Conservation (phyloP, 2,797 vertebrate species). For the Urophycis tenuis region DNA sequence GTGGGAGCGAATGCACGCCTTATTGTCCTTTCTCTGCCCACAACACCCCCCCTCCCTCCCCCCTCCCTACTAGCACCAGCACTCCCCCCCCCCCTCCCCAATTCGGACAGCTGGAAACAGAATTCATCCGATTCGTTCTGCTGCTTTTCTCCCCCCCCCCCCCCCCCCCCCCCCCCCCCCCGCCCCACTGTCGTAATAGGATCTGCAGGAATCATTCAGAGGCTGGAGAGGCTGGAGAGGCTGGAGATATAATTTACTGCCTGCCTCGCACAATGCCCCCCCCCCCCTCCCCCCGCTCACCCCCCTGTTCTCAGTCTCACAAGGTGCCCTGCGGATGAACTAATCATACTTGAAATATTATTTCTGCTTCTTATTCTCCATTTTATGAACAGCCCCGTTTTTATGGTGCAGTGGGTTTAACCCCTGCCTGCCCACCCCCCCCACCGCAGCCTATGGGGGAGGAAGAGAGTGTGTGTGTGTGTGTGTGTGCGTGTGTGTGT, state of each 20-base stretch:
- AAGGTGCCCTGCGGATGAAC: slow-evolving; percentile 84
- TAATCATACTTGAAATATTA: slow-evolving; percentile 87
- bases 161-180: slow-evolving; percentile 49
- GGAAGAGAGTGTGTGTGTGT: too few relatives aligned
- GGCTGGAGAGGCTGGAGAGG: too few relatives aligned
- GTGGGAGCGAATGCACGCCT: slow-evolving; percentile 61
- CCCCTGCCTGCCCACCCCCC: slow-evolving; percentile 66
- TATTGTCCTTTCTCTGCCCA: slow-evolving; percentile 56
- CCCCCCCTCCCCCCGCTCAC: slow-evolving; percentile 46
- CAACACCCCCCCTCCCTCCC: slow-evolving; percentile 22
- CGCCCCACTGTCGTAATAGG: slow-evolving; percentile 75
- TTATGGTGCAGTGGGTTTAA: slow-evolving; percentile 79
- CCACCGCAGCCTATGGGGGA: slow-evolving; percentile 35
- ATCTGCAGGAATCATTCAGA: slow-evolving; percentile 90
- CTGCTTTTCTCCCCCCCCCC: slow-evolving; percentile 65
- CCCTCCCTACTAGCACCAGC: slow-evolving; percentile 14
- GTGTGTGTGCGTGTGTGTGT: too few relatives aligned
- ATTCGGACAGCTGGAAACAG: slow-evolving; percentile 74
- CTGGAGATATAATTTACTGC: slow-evolving; percentile 85
- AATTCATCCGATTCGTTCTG: slow-evolving; percentile 81
- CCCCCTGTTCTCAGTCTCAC: slow-evolving; percentile 69
- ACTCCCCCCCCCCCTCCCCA: slow-evolving; percentile 46
- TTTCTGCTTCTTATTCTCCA: slow-evolving; percentile 82
- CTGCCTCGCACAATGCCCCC: slow-evolving; percentile 74
- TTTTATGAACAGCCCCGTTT: slow-evolving; percentile 78